Conservation (phyloP, 2,888 invertebrate genomes). For the Eupithecia subumbrata region DNA sequence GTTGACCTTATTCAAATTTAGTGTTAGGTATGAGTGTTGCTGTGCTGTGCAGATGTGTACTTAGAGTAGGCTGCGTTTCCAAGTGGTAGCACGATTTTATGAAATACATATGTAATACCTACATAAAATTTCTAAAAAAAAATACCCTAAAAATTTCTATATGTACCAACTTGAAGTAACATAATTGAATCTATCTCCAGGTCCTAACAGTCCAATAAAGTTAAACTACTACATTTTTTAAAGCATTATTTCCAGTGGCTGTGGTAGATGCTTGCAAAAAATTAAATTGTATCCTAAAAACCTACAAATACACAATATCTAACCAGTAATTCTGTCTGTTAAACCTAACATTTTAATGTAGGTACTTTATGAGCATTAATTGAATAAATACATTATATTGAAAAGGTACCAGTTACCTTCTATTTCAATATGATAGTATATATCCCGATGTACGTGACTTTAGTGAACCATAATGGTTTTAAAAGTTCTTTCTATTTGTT, state of each 20-base stretch:
- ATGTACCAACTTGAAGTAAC: neutral
- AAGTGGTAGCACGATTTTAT: conserved; percentile 23
- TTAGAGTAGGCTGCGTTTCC: conserved; percentile 27
- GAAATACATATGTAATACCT: conserved; percentile 20
- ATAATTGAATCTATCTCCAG: neutral
- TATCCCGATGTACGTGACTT: no score
- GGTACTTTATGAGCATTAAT: neutral
- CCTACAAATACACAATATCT: neutral
- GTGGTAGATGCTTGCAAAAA: no score
- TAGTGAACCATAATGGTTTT: no score
- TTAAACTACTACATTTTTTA: no score
- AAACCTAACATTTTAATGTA: neutral
- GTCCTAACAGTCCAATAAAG: no score
- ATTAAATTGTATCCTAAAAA: neutral
- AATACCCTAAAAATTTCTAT: no score
- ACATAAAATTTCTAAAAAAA: conserved; percentile 13
- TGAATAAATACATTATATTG: neutral
- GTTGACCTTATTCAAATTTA: conserved; percentile 1
- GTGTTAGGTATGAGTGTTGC: conserved; percentile 23
- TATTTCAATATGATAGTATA: neutral
- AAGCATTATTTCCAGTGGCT: no score
- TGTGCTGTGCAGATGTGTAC: conserved; percentile 28
- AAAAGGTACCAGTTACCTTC: neutral
- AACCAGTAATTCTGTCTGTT: neutral
- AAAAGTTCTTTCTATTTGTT: neutral